Evolutionary conservation across 2,113 vertebrate species (phyloP).

Genomic region (Antechinus flavipes): DNA sequence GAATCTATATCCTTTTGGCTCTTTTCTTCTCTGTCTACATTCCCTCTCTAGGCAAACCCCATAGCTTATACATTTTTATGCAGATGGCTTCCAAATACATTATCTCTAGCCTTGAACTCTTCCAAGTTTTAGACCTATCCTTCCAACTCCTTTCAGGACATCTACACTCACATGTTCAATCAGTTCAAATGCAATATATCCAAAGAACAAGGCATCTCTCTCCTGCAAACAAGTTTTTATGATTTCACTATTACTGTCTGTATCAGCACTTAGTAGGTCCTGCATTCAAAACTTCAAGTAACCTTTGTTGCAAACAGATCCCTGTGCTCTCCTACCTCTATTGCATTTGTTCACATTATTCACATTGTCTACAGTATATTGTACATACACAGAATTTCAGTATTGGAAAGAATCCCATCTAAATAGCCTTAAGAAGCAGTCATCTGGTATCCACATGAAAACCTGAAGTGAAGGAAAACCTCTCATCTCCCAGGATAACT

Average conservation of each 20-base stretch:
- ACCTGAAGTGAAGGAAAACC: background rate
- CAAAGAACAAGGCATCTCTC: background rate
- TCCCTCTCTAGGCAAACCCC: background rate
- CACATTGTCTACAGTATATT: background rate
- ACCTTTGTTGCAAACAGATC: background rate
- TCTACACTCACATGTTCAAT: background rate
- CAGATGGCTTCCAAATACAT: background rate
- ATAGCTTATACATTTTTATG: background rate
- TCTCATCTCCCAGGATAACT: background rate
- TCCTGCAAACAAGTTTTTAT: background rate
- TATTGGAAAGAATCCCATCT: background rate
- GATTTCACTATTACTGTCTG: background rate
- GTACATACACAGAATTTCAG: background rate
- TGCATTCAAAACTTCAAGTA: background rate
- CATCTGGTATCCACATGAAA: background rate
- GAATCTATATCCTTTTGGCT: background rate
- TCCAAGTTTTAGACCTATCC: background rate
- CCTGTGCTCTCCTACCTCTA: background rate
- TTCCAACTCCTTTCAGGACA: background rate
- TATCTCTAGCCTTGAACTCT: background rate
- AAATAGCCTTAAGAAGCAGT: background rate
- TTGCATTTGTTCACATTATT: background rate
- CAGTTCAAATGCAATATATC: background rate
- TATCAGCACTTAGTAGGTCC: background rate
- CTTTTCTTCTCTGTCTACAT: background rate